Percentiles rank a stretch among this genome's conserved stretches.
These are phyloP conservation scores for Drosophila vallismaia DNA, from an alignment of 2,888 invertebrate species.

Conservation along the genomic window DNA sequence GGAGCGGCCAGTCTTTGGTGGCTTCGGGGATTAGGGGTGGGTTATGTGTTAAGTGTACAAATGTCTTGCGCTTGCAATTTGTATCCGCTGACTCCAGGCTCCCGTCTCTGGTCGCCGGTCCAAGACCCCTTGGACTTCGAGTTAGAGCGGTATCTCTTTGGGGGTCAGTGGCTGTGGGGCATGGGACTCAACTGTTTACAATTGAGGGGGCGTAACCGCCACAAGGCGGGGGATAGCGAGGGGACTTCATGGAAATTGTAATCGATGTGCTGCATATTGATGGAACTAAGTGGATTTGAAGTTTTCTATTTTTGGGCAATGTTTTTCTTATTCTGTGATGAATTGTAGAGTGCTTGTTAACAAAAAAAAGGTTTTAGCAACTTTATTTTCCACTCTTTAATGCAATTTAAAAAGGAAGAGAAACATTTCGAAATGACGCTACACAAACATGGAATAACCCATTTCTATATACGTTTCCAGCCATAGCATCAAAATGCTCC, in stretches of 20 bases:
- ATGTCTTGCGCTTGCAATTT: constrained; percentile 75
- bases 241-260: constrained; percentile 16
- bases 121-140: constrained; percentile 3
- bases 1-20: not conserved
- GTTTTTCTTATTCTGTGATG: not conserved
- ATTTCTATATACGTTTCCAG: too few relatives aligned
- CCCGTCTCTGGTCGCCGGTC: not conserved
- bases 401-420: too few relatives aligned
- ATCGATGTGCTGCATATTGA: constrained; percentile 36
- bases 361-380: not conserved
- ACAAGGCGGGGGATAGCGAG: not conserved
- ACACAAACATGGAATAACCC: too few relatives aligned
- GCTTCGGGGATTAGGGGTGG: constrained; percentile 2
- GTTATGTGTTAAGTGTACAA: constrained; percentile 58
- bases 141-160: constrained; percentile 24
- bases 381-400: not conserved
- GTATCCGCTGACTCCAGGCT: constrained; percentile 48
- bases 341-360: not conserved
- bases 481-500: too few relatives aligned
- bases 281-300: constrained; percentile 27
- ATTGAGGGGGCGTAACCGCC: constrained; percentile 61
- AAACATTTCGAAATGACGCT: too few relatives aligned
- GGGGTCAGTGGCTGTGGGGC: constrained; percentile 57
- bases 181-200: constrained; percentile 59
- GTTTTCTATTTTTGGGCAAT: constrained; percentile 11